phyloP scores from a whole-genome alignment of 2,888 invertebrate genomes.

The Ceratothoa steindachneri region DNA sequence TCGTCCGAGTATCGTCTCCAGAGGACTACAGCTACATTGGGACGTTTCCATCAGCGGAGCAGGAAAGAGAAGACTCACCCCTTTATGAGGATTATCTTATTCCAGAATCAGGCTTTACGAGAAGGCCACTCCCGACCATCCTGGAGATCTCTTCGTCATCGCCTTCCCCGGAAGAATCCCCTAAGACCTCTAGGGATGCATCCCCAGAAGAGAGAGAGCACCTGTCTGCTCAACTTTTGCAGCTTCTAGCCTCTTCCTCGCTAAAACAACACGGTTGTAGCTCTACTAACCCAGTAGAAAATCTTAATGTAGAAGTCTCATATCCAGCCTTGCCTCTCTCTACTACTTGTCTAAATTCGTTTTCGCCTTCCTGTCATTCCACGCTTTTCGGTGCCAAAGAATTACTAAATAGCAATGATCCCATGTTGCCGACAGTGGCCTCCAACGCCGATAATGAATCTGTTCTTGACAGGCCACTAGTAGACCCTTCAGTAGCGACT shows the following conservation, averaged over 20 bases:
- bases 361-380: conserved; percentile 1
- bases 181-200: not conserved
- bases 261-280: not conserved
- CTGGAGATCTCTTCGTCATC: not conserved
- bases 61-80: not conserved
- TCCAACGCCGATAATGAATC: not conserved
- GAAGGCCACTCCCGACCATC: conserved; percentile 1
- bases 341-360: not conserved
- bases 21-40: not conserved
- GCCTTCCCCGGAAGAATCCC: not conserved
- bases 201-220: not conserved
- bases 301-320: not conserved
- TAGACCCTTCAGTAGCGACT: not conserved
- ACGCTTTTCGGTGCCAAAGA: not conserved
- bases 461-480: conserved; percentile 5
- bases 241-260: not conserved
- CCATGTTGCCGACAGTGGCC: not conserved
- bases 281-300: not conserved
- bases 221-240: not conserved
- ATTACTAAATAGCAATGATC: not conserved
- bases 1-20: not conserved
- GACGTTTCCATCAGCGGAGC: not conserved
- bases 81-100: not conserved
- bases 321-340: not conserved
- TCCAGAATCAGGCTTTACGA: not conserved